Evolutionary conservation across 2,888 invertebrate genomes (phyloP).

Genomic region (Dicycla oo): DNA sequence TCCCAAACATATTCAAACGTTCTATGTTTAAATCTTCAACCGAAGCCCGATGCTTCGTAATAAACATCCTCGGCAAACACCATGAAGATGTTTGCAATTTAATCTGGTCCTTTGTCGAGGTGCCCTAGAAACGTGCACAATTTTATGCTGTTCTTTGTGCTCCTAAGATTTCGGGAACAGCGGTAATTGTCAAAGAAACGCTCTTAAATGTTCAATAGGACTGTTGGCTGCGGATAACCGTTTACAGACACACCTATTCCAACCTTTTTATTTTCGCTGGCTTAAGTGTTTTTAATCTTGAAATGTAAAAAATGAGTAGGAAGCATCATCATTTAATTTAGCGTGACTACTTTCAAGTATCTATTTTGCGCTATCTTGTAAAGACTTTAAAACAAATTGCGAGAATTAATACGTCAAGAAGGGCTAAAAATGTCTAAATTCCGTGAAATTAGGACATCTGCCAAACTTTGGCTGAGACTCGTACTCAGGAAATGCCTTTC

Average conservation of each 20-base stretch:
- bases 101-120: conserved; percentile 52
- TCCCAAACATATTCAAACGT: conserved; percentile 28
- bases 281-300: conserved; percentile 22
- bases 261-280: conserved; percentile 24
- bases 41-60: conserved; percentile 36
- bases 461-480: conserved; percentile 40
- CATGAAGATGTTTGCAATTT: conserved; percentile 51
- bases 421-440: conserved; percentile 14
- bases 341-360: neutral
- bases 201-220: conserved; percentile 38
- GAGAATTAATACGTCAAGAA: conserved; percentile 3
- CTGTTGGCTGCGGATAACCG: conserved; percentile 44
- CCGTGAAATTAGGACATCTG: conserved; percentile 27
- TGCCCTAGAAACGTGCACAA: conserved; percentile 56
- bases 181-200: conserved; percentile 59
- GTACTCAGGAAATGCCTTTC: conserved; percentile 47
- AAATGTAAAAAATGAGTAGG: neutral
- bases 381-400: neutral
- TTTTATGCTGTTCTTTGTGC: conserved; percentile 51
- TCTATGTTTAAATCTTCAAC: conserved; percentile 17
- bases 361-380: neutral
- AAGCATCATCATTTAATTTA: neutral
- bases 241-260: conserved; percentile 22
- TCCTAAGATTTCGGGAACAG: conserved; percentile 33
- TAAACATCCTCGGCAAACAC: conserved; percentile 26